Evolutionary conservation across 1,140 invertebrate species (phyloP).

Genomic region (Lethrus apterus): DNA sequence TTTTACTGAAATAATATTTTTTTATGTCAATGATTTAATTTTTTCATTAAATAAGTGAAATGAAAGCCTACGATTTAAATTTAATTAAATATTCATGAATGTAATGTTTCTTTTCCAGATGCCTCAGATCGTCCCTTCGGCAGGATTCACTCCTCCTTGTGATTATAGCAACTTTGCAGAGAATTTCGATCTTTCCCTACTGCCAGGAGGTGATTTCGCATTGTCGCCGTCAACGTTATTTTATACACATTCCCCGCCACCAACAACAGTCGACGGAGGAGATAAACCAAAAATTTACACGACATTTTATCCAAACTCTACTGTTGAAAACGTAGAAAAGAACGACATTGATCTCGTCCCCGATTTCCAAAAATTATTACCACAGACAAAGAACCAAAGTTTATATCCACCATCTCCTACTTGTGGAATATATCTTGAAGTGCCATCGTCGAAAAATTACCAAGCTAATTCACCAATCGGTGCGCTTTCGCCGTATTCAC

Average conservation of each 20-base stretch:
- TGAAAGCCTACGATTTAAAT: too few species aligned
- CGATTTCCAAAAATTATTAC: conserved; percentile 35
- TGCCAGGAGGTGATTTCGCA: conserved; percentile 48
- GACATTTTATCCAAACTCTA: conserved; percentile 28
- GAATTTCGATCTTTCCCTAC: conserved; percentile 64
- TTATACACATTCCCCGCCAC: conserved; percentile 48
- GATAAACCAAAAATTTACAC: conserved; percentile 35
- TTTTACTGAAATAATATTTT: neutral
- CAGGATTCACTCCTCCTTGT: conserved; percentile 62
- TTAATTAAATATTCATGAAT: too few species aligned
- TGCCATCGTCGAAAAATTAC: conserved; percentile 29
- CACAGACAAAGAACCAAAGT: conserved; percentile 19
- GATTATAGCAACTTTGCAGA: conserved; percentile 59
- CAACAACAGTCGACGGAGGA: conserved; percentile 34
- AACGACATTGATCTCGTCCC: conserved; percentile 27
- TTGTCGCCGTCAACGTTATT: conserved; percentile 51
- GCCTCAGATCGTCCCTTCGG: conserved; percentile 71
- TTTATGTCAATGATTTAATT: too few species aligned
- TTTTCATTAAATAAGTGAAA: too few species aligned
- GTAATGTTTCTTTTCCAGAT: too few species aligned
- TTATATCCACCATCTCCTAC: conserved; percentile 19
- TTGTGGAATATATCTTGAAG: conserved; percentile 34
- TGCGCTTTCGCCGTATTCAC: conserved; percentile 30
- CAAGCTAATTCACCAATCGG: conserved; percentile 25
- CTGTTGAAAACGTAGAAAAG: conserved; percentile 18